Conservation (phyloP, 1,140 invertebrate genomes). For the Pseudachorutes palmiensis region DNA sequence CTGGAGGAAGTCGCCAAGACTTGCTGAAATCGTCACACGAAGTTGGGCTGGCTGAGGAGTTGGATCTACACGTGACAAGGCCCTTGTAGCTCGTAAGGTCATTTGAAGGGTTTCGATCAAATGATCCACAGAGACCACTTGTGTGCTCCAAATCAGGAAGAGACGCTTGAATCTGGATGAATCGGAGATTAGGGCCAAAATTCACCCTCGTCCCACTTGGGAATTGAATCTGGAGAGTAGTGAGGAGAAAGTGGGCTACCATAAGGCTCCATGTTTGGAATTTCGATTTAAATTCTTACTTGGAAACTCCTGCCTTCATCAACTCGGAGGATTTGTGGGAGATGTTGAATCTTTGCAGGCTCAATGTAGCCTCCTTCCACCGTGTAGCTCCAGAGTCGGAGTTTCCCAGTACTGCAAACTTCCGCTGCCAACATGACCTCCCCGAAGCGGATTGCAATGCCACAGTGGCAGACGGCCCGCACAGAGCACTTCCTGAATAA, state of each 20-base stretch:
- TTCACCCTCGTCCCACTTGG: constrained; percentile 35
- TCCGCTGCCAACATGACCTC: constrained; percentile 32
- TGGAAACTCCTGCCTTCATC: constrained; percentile 39
- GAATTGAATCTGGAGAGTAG: constrained; percentile 30
- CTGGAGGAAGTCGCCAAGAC: constrained; percentile 31
- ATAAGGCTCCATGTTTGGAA: background rate
- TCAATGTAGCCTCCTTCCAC: constrained; percentile 31
- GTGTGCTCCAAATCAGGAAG: constrained; percentile 35
- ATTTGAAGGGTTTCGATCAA: constrained; percentile 30
- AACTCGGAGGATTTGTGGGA: constrained; percentile 37
- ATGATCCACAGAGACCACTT: constrained; percentile 34
- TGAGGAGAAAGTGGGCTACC: background rate
- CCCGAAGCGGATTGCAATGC: constrained; percentile 35
- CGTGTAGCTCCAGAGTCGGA: constrained; percentile 38
- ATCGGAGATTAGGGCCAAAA: constrained; percentile 36
- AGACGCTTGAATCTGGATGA: constrained; percentile 35
- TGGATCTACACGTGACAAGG: constrained; percentile 21
- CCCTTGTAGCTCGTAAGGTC: constrained; percentile 33
- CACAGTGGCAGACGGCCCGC: constrained; percentile 35
- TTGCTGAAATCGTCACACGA: constrained; percentile 33
- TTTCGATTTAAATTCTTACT: too few relatives aligned
- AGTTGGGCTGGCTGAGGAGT: constrained; percentile 16
- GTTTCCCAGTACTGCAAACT: constrained; percentile 33
- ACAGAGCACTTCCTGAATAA: constrained; percentile 33
- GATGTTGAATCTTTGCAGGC: constrained; percentile 27